Base-by-base conservation (phyloP, 2,113 vertebrate species). In the Illadopsis cleaveri region DNA sequence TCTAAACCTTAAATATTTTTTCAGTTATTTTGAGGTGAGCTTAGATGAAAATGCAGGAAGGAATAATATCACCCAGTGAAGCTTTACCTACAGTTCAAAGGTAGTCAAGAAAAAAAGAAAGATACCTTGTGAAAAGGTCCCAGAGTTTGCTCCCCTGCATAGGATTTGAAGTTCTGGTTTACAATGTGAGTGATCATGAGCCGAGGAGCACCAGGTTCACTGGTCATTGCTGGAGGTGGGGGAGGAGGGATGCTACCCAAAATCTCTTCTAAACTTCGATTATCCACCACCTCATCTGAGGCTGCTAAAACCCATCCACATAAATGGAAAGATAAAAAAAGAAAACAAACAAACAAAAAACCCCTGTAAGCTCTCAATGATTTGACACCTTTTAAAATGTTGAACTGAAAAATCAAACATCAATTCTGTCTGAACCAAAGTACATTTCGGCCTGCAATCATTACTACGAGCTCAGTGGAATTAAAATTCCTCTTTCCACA, bases 131-230 rank as follows among this genome's bases (percentile, higher is more conserved):
- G 99, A 97, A 99, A 99, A 98, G 99, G 99, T 96, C 99, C 99
- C 98, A 99, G 98, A 82, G 98, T 98, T 98, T 99, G 98, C 95
- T 99, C 98, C 57, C 99, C 99, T 54, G 99, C 99, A 66, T 99
- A 99, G 16, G 99, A 99, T 97, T 99, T 99, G 98, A 99, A 99
- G 98, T 99, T 99, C 90, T 98, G 98, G 98, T 99, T 99, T 93
- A 99, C 98, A 98, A 99, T 99, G 96, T 99, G 99, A 44, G 99
- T 99, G 97, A 99, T 99, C 99, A 99, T 99, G 78, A 99, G 98
- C 80, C 99, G 99, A 97, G 99, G 99, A 98, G 99, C 99, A 93
- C 99, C 99, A 71, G 99, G 98, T 98, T 99, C 99, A 97, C 98
- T 99, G 98, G 99, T 98, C 99, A 99, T 99, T 92, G 99, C 98